A percentile compares a stretch with the other conserved stretches of the same genome.
These are phyloP conservation scores for Eleutherodactylus coqui DNA, from an alignment of 2,797 vertebrate genomes.

Conservation along the genomic window DNA sequence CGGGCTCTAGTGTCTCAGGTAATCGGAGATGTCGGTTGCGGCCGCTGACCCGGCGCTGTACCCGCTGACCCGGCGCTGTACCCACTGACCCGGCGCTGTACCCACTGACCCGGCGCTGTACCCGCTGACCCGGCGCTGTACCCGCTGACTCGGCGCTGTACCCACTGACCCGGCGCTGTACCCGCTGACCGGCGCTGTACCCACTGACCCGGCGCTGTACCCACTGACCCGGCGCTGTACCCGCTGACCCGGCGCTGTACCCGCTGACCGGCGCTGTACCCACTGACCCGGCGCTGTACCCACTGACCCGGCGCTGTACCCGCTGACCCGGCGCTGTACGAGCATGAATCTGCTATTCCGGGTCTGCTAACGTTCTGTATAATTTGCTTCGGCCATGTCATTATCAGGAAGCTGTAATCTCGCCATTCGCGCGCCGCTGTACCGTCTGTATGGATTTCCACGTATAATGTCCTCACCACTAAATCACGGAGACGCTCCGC, in stretches of 20 bases:
- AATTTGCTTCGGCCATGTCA: background rate
- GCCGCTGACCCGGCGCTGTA: background rate
- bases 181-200: too few relatives aligned
- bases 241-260: background rate
- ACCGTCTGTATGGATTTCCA: background rate
- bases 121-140: background rate
- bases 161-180: background rate
- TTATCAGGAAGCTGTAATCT: background rate
- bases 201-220: background rate
- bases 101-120: background rate
- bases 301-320: background rate
- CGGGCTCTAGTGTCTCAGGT: background rate
- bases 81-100: background rate
- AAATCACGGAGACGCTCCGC: background rate
- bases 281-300: background rate
- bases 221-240: background rate
- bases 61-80: background rate
- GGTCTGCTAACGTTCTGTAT: background rate
- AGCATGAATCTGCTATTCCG: background rate
- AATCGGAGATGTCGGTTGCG: conserved; percentile 4
- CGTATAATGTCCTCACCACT: background rate
- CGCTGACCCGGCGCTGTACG: background rate
- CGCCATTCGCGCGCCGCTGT: background rate
- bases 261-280: too few relatives aligned
- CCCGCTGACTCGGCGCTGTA: background rate